Percentiles rank a stretch among this genome's conserved stretches.
Conservation (phyloP, 1,140 invertebrate species). For the Drosophila arizonae region DNA sequence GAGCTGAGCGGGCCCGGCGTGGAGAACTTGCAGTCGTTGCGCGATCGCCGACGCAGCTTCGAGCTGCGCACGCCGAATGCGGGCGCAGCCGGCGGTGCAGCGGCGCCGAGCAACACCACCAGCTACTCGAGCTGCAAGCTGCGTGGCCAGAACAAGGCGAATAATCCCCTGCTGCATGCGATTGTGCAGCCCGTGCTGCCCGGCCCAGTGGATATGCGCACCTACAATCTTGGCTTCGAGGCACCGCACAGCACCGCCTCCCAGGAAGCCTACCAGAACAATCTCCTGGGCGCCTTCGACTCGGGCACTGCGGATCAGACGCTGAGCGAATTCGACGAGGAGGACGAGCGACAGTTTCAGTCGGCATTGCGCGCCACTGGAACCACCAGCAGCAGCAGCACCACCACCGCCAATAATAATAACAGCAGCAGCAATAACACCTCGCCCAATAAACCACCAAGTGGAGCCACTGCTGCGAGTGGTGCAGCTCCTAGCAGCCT, state of each 20-base stretch:
- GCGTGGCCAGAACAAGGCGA: conserved; percentile 46
- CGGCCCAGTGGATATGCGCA: conserved; percentile 93
- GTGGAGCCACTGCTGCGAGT: neutral
- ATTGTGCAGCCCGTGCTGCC: conserved; percentile 87
- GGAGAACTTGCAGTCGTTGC: conserved; percentile 90
- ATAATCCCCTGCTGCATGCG: conserved; percentile 43
- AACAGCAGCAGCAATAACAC: conserved; percentile 25
- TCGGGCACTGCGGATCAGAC: conserved; percentile 87
- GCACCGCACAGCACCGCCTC: conserved; percentile 83
- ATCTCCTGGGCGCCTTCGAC: conserved; percentile 87
- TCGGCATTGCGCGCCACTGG: conserved; percentile 86
- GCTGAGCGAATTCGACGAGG: conserved; percentile 89
- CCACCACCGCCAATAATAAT: conserved; percentile 1
- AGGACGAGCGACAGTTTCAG: conserved; percentile 90
- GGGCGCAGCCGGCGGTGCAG: neutral
- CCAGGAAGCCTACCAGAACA: conserved; percentile 85
- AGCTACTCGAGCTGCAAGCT: conserved; percentile 44
- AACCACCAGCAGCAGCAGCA: conserved; percentile 66
- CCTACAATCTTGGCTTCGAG: conserved; percentile 87
- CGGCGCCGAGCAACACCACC: neutral
- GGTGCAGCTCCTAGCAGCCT: conserved; percentile 20
- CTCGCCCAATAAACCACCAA: conserved; percentile 11
- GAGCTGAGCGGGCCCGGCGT: conserved; percentile 88
- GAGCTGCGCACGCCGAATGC: conserved; percentile 53
- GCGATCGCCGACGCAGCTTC: conserved; percentile 89